Evolutionary conservation across 2,888 invertebrate genomes (phyloP), one percentile per base, ranked within the genome.

Genomic region (Brachyopa scutellaris): DNA sequence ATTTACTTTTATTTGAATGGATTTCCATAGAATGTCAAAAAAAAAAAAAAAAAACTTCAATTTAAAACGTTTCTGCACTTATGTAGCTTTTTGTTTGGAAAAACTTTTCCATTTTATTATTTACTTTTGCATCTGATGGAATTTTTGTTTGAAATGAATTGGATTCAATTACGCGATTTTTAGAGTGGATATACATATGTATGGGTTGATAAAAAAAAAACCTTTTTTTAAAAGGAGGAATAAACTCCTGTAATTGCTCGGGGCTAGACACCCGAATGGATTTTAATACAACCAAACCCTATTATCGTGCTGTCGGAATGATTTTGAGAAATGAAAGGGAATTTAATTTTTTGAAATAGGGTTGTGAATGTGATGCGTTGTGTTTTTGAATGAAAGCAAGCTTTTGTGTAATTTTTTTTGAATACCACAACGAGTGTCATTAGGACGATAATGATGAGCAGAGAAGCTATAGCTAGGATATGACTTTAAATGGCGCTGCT

Each of bases 101-200:
- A 61, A 61, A 31, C 17, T 53, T 61, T 61, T 42, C n/a, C 57
- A 29, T 45, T 67, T 61, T 66, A 47, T 61, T 61, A n/a, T 26
- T 5, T 55, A 31, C 47, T 40, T 7, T 36, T 17, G 13, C 47
- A 26, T 69, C 9, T n/a, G 33, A 67, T 40, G 66, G 51, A 36
- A 67, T 79, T 76, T n/a, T 38, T 19, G 53, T 15, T 59, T 61
- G 31, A 78, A 66, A 51, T 79, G 55, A 79, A 79, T 66, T 79
- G 73, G 47, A 66, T 72, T 72, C 55, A 66, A 66, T 79, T 70
- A 70, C 36, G 19, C 4, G 42, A 61, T 13, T 36, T 29, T 53
- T 7, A 15, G 38, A 29, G 19, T 31, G 29, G 29, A 59, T 70
- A 38, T 23, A 8, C 3, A 4, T 33, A 9, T 26, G 17, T 49